phyloP scores from a whole-genome alignment of 2,113 vertebrate species.

The Gadus chalcogrammus region DNA sequence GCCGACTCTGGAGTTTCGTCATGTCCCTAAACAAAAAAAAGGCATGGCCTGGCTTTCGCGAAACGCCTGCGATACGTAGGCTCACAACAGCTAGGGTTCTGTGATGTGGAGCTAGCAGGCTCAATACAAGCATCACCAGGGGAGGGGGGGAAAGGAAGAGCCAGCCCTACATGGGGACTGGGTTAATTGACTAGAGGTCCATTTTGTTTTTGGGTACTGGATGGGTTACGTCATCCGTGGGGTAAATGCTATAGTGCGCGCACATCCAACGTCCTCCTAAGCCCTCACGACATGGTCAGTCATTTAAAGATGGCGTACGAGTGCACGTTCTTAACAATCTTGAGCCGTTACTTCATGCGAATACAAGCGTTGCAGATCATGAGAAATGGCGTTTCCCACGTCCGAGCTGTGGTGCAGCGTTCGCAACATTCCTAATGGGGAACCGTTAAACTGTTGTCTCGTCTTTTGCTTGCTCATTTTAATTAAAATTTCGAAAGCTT shows the following conservation, averaged over 20 bases:
- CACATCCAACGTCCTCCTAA: conserved; percentile 6
- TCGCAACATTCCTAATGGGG: conserved; percentile 58
- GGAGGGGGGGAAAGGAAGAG: conserved; percentile 18
- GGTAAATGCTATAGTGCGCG: conserved; percentile 35
- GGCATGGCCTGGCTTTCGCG: conserved; percentile 31
- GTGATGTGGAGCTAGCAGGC: conserved; percentile 30
- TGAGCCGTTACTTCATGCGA: conserved; percentile 59
- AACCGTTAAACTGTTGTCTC: conserved; percentile 22
- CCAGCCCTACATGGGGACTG: conserved; percentile 14
- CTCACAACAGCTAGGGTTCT: conserved; percentile 20
- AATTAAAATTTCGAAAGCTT: conserved; percentile 29
- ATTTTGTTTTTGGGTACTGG: conserved; percentile 15
- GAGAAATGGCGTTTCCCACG: conserved; percentile 41
- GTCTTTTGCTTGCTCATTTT: conserved; percentile 24
- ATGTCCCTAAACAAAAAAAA: conserved; percentile 17
- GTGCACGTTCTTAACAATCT: conserved; percentile 38
- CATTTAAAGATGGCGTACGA: conserved; percentile 27
- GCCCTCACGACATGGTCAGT: conserved; percentile 28
- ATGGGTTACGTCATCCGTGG: conserved; percentile 19
- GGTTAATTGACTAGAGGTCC: conserved; percentile 29
- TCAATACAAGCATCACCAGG: conserved; percentile 9
- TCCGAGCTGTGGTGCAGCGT: conserved; percentile 52
- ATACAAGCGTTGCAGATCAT: conserved; percentile 49
- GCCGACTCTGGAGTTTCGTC: conserved; percentile 34
- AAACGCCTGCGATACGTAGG: conserved; percentile 22